These are phyloP conservation scores for Apis mellifera DNA, from an alignment of 1,140 invertebrate genomes.

Conservation along the genomic window Amel_HAv3.1 CM009931.2:21713501-21714000, in stretches of 20 bases:
- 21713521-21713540: not conserved
- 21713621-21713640: not conserved
- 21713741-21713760: slow-evolving; percentile 59
- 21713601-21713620: not conserved
- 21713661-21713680: slow-evolving; percentile 88
- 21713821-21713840: not conserved
- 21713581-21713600: not conserved
- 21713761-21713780: not conserved
- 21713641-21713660: slow-evolving; percentile 87
- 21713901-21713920: too few relatives aligned
- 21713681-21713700: slow-evolving; percentile 91
- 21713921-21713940: not conserved
- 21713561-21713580: not conserved
- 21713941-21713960: slow-evolving; percentile 81
- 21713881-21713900: too few relatives aligned
- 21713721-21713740: slow-evolving; percentile 86
- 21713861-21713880: slow-evolving; percentile 81
- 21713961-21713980: slow-evolving; percentile 88
- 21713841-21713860: not conserved
- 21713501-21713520: slow-evolving; percentile 87
- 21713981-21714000: slow-evolving; percentile 85
- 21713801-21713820: not conserved
- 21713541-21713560: not conserved
- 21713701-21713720: slow-evolving; percentile 86
- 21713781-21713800: slow-evolving; percentile 20